Conservation (phyloP, 1,140 invertebrate genomes). For the Mamestra configurata region DNA sequence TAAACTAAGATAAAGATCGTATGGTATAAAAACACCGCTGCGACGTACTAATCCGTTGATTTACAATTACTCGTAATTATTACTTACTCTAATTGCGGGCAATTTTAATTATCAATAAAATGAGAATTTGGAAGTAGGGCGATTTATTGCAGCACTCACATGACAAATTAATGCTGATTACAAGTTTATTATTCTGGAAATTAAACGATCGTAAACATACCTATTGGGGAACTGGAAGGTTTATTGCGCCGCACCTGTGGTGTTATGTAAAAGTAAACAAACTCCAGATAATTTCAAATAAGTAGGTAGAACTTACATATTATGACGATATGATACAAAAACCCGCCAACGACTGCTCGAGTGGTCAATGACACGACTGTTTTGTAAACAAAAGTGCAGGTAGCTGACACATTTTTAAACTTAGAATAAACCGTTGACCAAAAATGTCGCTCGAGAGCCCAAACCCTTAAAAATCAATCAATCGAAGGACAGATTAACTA, state of each 20-base stretch:
- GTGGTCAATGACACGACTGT: background rate
- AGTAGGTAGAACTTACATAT: background rate
- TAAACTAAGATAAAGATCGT: conserved; percentile 81
- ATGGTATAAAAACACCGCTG: conserved; percentile 71
- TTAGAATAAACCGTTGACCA: conserved; percentile 5
- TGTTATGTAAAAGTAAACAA: background rate
- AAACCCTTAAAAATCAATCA: background rate
- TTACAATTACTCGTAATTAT: conserved; percentile 85
- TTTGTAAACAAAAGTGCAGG: conserved; percentile 7
- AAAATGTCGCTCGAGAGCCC: conserved; percentile 12
- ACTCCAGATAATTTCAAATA: background rate
- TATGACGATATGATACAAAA: background rate
- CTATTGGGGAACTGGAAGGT: background rate
- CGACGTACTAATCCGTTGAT: conserved; percentile 77
- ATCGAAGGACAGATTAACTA: conserved; percentile 22
- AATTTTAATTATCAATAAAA: conserved; percentile 84
- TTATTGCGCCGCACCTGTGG: conserved; percentile 8
- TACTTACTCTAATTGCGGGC: conserved; percentile 77
- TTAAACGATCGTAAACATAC: conserved; percentile 47
- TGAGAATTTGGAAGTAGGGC: conserved; percentile 62
- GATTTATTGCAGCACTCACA: conserved; percentile 61
- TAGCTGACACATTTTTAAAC: background rate
- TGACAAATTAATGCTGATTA: conserved; percentile 74
- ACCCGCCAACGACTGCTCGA: background rate
- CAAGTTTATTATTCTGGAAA: conserved; percentile 55